Evolutionary conservation across 2,797 vertebrate species (phyloP).

Genomic region (Trichosurus vulpecula): DNA sequence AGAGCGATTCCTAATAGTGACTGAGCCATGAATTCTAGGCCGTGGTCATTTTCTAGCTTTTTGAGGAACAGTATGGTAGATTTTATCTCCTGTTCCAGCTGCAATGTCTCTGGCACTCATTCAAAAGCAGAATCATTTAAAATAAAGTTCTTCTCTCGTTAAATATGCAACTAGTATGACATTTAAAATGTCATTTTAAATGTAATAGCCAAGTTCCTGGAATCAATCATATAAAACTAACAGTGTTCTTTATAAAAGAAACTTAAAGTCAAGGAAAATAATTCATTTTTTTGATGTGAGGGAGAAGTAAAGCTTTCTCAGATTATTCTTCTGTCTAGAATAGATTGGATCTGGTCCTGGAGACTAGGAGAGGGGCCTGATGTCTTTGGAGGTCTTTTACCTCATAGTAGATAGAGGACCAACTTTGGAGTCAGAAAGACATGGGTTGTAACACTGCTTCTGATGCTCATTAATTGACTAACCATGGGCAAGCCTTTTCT

Average conservation of each 20-base stretch:
- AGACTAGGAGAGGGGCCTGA: neutral
- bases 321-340: conserved; percentile 10
- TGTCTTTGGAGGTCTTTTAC: neutral
- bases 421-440: neutral
- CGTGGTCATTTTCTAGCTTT: neutral
- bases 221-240: conserved; percentile 38
- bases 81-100: neutral
- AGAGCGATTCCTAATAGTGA: neutral
- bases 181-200: conserved; percentile 47
- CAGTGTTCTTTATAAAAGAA: conserved; percentile 27
- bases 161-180: conserved; percentile 38
- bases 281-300: neutral
- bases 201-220: conserved; percentile 5
- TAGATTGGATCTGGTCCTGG: neutral
- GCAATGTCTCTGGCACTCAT: neutral
- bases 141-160: neutral
- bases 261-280: neutral
- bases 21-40: neutral
- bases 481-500: neutral
- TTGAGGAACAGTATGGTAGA: neutral
- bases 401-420: neutral
- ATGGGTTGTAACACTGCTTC: neutral
- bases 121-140: conserved; percentile 29
- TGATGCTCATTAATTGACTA: neutral
- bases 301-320: conserved; percentile 6